Percentiles rank a stretch among this genome's conserved stretches.
Evolutionary conservation across 2,797 vertebrate genomes (phyloP).

Genomic region (Myotis vivesi): DNA sequence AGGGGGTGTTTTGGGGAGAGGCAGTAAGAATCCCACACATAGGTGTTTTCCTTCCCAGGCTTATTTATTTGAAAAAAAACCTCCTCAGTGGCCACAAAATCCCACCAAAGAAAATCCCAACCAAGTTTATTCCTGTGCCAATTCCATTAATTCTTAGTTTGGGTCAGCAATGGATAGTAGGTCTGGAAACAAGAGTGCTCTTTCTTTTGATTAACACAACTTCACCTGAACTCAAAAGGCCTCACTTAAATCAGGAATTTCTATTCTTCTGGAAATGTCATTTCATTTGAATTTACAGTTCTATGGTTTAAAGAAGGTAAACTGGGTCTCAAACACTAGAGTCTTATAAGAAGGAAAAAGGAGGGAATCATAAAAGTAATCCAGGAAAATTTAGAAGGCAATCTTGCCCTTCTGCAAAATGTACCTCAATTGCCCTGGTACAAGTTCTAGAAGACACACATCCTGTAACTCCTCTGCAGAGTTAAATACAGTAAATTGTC

Average conservation of each 20-base stretch:
- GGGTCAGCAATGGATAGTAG: background rate
- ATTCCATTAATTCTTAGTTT: background rate
- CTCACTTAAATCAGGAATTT: background rate
- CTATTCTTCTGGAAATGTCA: constrained; percentile 29
- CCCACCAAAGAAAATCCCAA: constrained; percentile 21
- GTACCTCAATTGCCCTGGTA: background rate
- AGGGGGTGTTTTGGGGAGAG: background rate
- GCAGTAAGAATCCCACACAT: background rate
- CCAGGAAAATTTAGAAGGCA: background rate
- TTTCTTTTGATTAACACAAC: background rate
- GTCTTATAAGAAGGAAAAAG: background rate
- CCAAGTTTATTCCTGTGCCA: background rate
- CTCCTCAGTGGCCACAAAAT: background rate
- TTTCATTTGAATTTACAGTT: background rate
- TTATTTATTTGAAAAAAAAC: background rate
- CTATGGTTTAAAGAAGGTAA: background rate
- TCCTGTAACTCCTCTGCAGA: background rate
- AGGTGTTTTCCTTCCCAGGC: background rate
- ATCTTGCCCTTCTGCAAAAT: background rate
- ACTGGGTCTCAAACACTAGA: background rate
- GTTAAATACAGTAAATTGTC: background rate
- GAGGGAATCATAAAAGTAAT: background rate
- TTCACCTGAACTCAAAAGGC: background rate
- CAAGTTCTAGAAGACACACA: background rate
- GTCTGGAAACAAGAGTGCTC: background rate